Conservation (phyloP, 2,888 invertebrate genomes). For the Acrocyrtus sp. region DNA sequence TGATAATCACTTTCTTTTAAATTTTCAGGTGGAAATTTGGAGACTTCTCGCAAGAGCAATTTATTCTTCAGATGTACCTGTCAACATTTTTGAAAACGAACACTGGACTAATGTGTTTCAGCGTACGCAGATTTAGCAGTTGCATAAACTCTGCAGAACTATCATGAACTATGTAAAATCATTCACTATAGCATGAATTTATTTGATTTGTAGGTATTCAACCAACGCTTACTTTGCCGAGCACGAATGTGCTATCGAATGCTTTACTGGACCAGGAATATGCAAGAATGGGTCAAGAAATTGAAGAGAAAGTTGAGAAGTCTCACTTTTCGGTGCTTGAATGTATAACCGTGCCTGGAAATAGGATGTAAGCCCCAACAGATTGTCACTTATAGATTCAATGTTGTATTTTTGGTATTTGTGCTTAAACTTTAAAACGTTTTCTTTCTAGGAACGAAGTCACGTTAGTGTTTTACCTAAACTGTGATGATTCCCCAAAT, state of each 20-base stretch:
- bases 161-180: no score
- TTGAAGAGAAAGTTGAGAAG: constrained; percentile 36
- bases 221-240: constrained; percentile 42
- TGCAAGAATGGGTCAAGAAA: constrained; percentile 27
- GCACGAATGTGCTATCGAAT: constrained; percentile 30
- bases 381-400: not conserved
- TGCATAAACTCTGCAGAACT: not conserved
- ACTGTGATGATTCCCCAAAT: constrained; percentile 45
- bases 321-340: constrained; percentile 45
- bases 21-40: constrained; percentile 47
- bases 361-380: constrained; percentile 14
- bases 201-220: constrained; percentile 29
- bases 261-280: constrained; percentile 45
- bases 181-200: no score
- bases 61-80: constrained; percentile 46
- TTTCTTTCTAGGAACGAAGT: constrained; percentile 25
- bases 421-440: not conserved
- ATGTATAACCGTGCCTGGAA: constrained; percentile 41
- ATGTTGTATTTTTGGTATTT: not conserved
- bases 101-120: constrained; percentile 34
- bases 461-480: constrained; percentile 41
- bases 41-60: constrained; percentile 39
- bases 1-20: not conserved
- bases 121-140: constrained; percentile 29
- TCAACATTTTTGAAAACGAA: constrained; percentile 46